Evolutionary conservation across 2,113 vertebrate species (phyloP).

Genomic region (Opisthocomus hoazin): DNA sequence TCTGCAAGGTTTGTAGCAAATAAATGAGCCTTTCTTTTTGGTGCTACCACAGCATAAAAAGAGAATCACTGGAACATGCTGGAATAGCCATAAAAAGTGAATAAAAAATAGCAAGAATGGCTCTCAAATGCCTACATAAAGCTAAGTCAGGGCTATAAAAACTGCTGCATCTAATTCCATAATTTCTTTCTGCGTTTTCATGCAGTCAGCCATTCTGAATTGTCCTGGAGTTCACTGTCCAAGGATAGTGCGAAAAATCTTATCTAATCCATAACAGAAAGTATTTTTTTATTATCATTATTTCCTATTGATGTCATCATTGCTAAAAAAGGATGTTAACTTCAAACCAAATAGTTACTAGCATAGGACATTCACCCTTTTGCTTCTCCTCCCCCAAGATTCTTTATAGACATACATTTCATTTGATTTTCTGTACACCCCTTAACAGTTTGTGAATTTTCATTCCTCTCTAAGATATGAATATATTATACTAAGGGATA

Average conservation of each 20-base stretch:
- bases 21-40: constrained; percentile 53
- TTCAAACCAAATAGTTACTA: neutral
- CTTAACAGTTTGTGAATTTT: constrained; percentile 65
- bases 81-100: constrained; percentile 52
- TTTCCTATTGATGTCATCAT: neutral
- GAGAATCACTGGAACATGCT: constrained; percentile 53
- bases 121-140: constrained; percentile 55
- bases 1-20: constrained; percentile 53
- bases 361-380: neutral
- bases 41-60: constrained; percentile 65
- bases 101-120: constrained; percentile 53
- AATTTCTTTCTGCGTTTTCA: constrained; percentile 44
- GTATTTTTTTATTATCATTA: neutral
- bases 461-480: constrained; percentile 53
- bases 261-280: neutral
- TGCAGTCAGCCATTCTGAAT: constrained; percentile 56
- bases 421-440: constrained; percentile 24
- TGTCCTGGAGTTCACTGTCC: constrained; percentile 46
- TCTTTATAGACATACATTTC: constrained; percentile 35
- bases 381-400: neutral
- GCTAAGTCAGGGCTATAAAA: constrained; percentile 55
- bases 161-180: constrained; percentile 30
- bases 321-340: neutral
- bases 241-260: constrained; percentile 7
- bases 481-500: constrained; percentile 71